These are phyloP conservation scores for Platyrinchus mystaceus DNA, from an alignment of 2,797 vertebrate genomes.

Conservation along the genomic window DNA sequence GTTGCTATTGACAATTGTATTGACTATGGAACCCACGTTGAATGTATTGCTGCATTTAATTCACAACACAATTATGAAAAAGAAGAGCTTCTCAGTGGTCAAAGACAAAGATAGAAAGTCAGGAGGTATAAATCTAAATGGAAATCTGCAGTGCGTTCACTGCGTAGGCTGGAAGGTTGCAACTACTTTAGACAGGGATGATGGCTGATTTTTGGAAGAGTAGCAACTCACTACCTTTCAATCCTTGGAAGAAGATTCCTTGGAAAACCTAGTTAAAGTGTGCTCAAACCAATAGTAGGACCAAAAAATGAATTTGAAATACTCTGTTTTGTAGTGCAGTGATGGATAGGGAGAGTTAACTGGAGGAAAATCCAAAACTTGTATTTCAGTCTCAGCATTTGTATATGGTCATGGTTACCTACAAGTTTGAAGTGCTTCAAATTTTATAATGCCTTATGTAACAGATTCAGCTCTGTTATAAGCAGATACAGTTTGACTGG, in stretches of 20 bases:
- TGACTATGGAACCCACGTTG: neutral
- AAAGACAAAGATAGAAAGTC: neutral
- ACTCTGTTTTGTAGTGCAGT: neutral
- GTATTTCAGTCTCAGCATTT: neutral
- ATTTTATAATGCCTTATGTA: neutral
- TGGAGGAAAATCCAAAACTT: neutral
- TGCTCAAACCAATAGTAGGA: neutral
- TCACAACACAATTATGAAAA: neutral
- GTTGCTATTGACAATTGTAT: conserved; percentile 37
- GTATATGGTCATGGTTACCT: neutral
- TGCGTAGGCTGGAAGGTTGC: neutral
- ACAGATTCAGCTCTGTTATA: neutral
- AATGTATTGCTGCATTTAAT: neutral
- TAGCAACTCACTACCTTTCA: neutral
- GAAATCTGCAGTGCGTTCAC: neutral
- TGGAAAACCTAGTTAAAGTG: neutral
- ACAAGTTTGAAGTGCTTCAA: neutral
- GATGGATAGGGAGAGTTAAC: neutral
- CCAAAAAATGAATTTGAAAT: neutral
- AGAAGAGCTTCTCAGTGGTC: neutral
- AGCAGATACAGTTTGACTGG: neutral
- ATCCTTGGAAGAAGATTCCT: neutral
- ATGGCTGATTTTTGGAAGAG: neutral
- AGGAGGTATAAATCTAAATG: neutral
- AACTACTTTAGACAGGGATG: neutral